phyloP scores from a whole-genome alignment of 2,888 invertebrate genomes.

The Merodon equestris region DNA sequence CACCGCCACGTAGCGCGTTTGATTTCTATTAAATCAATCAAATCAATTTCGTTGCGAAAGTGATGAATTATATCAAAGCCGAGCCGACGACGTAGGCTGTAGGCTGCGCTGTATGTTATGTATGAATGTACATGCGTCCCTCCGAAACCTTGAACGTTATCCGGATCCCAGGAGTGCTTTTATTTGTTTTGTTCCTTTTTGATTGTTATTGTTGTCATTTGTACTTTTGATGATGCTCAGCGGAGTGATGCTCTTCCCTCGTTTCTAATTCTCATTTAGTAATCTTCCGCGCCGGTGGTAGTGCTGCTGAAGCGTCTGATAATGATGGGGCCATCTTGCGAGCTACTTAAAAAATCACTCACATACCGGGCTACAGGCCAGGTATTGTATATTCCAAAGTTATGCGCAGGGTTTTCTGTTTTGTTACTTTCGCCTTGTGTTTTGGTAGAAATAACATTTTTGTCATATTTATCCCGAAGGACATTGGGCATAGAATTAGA shows the following conservation, averaged over 20 bases:
- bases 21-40: conserved; percentile 69
- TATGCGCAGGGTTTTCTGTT: conserved; percentile 60
- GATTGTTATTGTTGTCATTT: background rate
- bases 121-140: conserved; percentile 9
- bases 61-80: conserved; percentile 69
- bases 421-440: conserved; percentile 38
- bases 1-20: conserved; percentile 65
- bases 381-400: no score
- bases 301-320: conserved; percentile 49
- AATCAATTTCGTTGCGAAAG: conserved; percentile 69
- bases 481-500: conserved; percentile 13
- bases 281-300: conserved; percentile 36
- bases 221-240: conserved; percentile 14
- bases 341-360: conserved; percentile 68
- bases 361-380: conserved; percentile 59
- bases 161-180: conserved; percentile 36
- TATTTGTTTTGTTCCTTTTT: background rate
- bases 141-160: conserved; percentile 44
- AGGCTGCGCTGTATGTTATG: no score
- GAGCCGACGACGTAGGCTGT: no score
- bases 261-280: conserved; percentile 64
- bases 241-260: no score
- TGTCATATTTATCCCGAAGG: conserved; percentile 45
- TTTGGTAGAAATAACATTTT: conserved; percentile 63
- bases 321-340: conserved; percentile 36